phyloP scores from a whole-genome alignment of 1,140 invertebrate species.

The Grapholita molesta region DNA sequence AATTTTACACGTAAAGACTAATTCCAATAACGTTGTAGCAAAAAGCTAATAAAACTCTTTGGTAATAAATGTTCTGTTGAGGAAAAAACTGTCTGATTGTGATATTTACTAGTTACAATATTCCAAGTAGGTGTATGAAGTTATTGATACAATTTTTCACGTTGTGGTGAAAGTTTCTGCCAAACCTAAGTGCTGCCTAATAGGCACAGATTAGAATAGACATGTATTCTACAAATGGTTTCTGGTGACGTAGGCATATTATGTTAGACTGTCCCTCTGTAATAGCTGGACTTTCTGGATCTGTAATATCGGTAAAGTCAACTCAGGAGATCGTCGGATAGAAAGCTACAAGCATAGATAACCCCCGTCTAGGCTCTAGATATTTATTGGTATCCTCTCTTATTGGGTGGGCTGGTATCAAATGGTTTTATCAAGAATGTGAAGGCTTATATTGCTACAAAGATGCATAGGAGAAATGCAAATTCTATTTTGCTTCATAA shows the following conservation, averaged over 20 bases:
- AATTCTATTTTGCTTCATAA: background rate
- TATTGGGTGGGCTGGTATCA: conserved; percentile 34
- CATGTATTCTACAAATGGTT: too few species aligned
- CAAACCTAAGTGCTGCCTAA: too few species aligned
- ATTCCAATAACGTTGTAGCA: too few species aligned
- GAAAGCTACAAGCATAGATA: conserved; percentile 35
- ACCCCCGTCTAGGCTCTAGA: conserved; percentile 24
- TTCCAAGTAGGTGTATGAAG: too few species aligned
- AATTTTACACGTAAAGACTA: too few species aligned
- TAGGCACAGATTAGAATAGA: too few species aligned
- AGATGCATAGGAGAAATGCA: conserved; percentile 7
- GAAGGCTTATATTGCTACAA: conserved; percentile 15
- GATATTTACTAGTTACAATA: too few species aligned
- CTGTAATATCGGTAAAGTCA: conserved; percentile 16
- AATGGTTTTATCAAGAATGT: conserved; percentile 8
- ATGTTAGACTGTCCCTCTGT: background rate
- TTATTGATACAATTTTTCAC: too few species aligned
- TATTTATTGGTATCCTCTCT: conserved; percentile 34
- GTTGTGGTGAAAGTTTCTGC: too few species aligned
- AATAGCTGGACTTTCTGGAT: background rate
- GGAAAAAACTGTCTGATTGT: too few species aligned
- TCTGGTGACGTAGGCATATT: background rate
- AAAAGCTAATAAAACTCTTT: too few species aligned
- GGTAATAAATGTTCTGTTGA: too few species aligned
- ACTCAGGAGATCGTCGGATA: conserved; percentile 28